Conservation (phyloP, 1,140 invertebrate genomes). For the Glomeris maerens region DNA sequence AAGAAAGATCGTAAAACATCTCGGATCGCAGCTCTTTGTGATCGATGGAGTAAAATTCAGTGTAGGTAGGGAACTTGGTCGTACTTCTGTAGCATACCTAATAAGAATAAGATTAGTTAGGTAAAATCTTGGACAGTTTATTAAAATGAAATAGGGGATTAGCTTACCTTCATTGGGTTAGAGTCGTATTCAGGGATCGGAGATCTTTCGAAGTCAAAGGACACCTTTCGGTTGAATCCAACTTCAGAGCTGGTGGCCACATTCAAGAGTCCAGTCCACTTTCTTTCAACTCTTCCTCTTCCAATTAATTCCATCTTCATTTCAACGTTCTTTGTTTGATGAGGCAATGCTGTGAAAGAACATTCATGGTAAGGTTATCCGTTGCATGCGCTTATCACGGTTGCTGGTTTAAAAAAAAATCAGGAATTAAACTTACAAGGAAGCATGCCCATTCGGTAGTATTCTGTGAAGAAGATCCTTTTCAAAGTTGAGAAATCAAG, state of each 20-base stretch:
- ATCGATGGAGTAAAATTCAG: not conserved
- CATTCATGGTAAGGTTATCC: too few species aligned
- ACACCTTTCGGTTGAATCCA: not conserved
- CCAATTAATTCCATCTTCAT: conserved; percentile 4
- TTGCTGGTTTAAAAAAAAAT: too few species aligned
- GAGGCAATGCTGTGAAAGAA: not conserved
- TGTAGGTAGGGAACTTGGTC: not conserved
- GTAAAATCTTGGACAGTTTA: not conserved
- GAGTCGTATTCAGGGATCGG: conserved; percentile 7
- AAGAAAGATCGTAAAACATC: not conserved
- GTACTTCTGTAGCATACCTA: not conserved
- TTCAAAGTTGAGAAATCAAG: too few species aligned
- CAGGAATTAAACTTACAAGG: too few species aligned
- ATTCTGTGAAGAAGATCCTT: too few species aligned
- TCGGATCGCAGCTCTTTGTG: not conserved
- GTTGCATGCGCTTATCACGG: too few species aligned
- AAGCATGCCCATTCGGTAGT: too few species aligned
- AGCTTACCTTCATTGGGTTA: conserved; percentile 2
- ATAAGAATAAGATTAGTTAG: not conserved
- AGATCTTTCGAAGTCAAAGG: conserved; percentile 2
- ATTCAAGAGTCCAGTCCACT: not conserved
- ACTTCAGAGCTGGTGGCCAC: not conserved
- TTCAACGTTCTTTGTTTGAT: not conserved
- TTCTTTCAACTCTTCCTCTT: conserved; percentile 7
- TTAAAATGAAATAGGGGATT: not conserved